These are phyloP conservation scores for Colius striatus DNA, from an alignment of 2,113 vertebrate species.

Conservation along the genomic window DNA sequence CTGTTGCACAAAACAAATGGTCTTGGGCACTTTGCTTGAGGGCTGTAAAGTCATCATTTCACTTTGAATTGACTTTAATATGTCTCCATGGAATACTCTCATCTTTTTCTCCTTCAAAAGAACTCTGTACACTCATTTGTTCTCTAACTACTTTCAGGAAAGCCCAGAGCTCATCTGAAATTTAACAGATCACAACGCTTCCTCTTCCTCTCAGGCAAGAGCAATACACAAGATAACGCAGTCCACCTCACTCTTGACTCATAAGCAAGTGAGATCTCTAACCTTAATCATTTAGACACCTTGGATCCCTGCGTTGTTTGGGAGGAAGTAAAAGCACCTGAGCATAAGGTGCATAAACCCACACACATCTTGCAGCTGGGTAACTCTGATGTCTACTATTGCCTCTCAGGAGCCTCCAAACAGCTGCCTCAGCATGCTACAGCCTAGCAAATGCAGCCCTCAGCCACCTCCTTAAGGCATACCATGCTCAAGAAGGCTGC, in stretches of 20 bases:
- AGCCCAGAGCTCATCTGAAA: background rate
- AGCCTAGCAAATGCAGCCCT: background rate
- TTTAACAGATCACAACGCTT: background rate
- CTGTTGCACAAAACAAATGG: conserved; percentile 21
- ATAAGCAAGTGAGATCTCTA: background rate
- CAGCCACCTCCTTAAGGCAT: background rate
- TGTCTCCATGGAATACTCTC: conserved; percentile 1
- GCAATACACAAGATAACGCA: background rate
- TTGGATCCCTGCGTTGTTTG: background rate
- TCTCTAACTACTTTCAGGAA: conserved; percentile 32
- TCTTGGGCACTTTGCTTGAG: background rate
- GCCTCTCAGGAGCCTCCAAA: background rate
- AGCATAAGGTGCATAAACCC: background rate
- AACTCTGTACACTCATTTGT: background rate
- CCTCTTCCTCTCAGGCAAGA: background rate
- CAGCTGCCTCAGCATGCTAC: background rate
- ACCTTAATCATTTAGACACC: background rate
- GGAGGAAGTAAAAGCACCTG: background rate
- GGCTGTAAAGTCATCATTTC: conserved; percentile 52
- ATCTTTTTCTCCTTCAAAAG: conserved; percentile 36
- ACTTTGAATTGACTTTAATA: conserved; percentile 49
- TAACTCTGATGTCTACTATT: background rate
- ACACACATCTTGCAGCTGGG: background rate
- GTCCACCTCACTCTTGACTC: background rate
- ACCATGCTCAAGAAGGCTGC: background rate